Base-by-base conservation (phyloP, 2,797 vertebrate species). In the Gobionotothen gibberifrons region DNA sequence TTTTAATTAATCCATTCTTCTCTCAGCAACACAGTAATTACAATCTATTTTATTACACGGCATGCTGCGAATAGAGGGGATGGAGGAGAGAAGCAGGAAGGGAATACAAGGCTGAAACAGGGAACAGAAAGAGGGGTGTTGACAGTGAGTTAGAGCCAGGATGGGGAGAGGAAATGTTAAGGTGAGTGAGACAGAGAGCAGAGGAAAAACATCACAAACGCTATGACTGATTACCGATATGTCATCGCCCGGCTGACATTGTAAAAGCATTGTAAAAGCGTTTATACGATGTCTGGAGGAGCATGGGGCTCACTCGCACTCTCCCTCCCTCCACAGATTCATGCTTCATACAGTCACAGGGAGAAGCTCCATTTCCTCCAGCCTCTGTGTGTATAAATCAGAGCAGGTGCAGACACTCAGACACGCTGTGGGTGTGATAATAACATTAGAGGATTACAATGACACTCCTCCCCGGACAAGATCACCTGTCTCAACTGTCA, bases 1-100 rank as follows among this genome's bases (percentile, higher is more conserved):
- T 93, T 93, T 92, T 92, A 93, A 93, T 94, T 93, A 90, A 93
- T 93, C 91, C 90, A 89, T 89, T 94, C 91, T 91, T 91, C 87
- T 92, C 89, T 81, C 91, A 91, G 87, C 88, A 89, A 90, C 90
- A 90, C 85, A 92, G 89, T 85, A 89, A 92, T 92, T 93, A 90
- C 87, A 90, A 90, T 91, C 86, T 91, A 90, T 90, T 93, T 92
- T 87, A 90, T 84, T 83, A 88, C 79, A 72, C 9, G 16, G 69
- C 90, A 82, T 80, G 89, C 89, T 91, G 91, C 1, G 87, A 90
- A 87, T 36, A 81, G 78, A 85, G 62, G 61, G 84, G 81, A 81
- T 68, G 69, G 74, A 85, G 44, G 83, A 78, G 76, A 79, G 76
- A 59, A 83, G 84, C n/a, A 60, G 61, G 61, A 75, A 84, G 40